These are phyloP conservation scores for Anisognathus igniventris DNA, from an alignment of 2,797 vertebrate species.

Conservation along the genomic window DNA sequence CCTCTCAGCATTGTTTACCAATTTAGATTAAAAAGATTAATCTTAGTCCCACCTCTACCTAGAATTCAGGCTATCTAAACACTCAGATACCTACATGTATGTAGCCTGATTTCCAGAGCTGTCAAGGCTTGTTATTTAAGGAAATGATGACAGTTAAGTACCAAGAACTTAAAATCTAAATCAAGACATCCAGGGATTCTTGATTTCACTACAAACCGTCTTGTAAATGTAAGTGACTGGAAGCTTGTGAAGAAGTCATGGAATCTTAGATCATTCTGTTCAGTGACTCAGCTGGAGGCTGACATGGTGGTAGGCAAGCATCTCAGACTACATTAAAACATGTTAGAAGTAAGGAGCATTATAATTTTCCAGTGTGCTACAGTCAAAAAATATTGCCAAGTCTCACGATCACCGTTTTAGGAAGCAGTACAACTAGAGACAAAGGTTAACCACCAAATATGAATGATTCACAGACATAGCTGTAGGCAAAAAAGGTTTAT, in stretches of 20 bases:
- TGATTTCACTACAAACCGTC: not conserved
- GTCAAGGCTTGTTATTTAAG: not conserved
- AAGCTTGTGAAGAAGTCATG: not conserved
- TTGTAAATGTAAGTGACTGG: not conserved
- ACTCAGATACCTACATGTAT: not conserved
- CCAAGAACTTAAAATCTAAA: not conserved
- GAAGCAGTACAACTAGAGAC: not conserved
- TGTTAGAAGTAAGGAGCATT: not conserved
- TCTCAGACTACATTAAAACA: not conserved
- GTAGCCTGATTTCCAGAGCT: not conserved
- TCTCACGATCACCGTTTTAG: not conserved
- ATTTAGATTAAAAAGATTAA: not conserved
- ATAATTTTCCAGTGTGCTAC: not conserved
- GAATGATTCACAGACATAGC: not conserved
- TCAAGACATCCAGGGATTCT: not conserved
- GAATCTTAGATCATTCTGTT: not conserved
- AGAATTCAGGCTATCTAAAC: not conserved
- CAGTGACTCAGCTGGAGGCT: conserved; percentile 11
- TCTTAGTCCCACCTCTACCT: not conserved
- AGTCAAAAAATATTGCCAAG: not conserved
- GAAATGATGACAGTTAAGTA: not conserved
- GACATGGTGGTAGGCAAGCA: not conserved
- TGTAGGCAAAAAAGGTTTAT: not conserved
- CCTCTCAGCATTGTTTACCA: not conserved
- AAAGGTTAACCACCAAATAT: not conserved